Evolutionary conservation across 2,113 vertebrate genomes (phyloP).

Genomic region (Istiophorus platypterus): DNA sequence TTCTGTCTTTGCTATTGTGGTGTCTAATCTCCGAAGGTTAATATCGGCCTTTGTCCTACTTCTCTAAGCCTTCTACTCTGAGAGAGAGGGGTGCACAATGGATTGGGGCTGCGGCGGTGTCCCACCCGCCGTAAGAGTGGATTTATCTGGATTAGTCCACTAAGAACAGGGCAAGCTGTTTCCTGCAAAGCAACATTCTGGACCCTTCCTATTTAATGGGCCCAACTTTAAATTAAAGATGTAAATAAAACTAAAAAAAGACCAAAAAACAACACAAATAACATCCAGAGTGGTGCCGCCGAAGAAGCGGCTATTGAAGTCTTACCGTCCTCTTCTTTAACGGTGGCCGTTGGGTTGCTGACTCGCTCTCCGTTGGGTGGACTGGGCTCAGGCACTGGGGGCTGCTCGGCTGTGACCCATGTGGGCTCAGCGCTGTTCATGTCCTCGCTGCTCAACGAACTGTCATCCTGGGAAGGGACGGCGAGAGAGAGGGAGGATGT

Average conservation of each 20-base stretch:
- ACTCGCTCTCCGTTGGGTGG: slow-evolving; percentile 91
- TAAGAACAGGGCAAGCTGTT: slow-evolving; percentile 82
- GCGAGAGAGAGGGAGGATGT: slow-evolving; percentile 53
- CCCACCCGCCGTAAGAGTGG: slow-evolving; percentile 77
- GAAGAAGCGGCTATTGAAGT: background rate
- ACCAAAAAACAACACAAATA: background rate
- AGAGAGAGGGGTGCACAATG: slow-evolving; percentile 65
- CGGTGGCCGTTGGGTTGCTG: slow-evolving; percentile 88
- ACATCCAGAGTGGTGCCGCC: background rate
- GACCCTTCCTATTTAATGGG: background rate
- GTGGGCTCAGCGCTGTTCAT: slow-evolving; percentile 95
- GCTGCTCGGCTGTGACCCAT: slow-evolving; percentile 95
- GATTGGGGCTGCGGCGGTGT: slow-evolving; percentile 53
- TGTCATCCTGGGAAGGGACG: slow-evolving; percentile 91
- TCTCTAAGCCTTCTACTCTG: slow-evolving; percentile 64
- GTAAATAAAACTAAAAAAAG: slow-evolving; percentile 16
- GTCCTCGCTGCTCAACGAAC: slow-evolving; percentile 96
- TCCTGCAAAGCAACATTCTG: slow-evolving; percentile 53
- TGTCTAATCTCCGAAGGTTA: slow-evolving; percentile 67
- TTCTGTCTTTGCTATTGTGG: slow-evolving; percentile 8
- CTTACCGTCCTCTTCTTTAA: slow-evolving; percentile 96
- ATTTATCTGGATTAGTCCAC: slow-evolving; percentile 85
- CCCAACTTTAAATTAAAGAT: slow-evolving; percentile 12
- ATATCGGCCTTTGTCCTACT: slow-evolving; percentile 74
- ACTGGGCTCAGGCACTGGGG: slow-evolving; percentile 89